Percentiles rank a stretch among this genome's conserved stretches.
Conservation (phyloP, 2,888 invertebrate species). For the Apoderus coryli region DNA sequence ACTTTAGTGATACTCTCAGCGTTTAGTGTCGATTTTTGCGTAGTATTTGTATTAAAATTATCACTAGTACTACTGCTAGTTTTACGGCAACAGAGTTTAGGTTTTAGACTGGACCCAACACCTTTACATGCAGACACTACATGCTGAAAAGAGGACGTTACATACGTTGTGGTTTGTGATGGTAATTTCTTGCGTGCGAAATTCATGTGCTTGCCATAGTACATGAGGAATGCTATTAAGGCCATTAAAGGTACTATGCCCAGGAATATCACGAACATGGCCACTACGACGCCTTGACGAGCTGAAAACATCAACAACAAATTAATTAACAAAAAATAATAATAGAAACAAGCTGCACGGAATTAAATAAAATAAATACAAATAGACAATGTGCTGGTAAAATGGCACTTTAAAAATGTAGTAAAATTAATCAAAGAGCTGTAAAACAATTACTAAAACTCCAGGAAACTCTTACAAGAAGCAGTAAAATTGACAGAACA, state of each 20-base stretch:
- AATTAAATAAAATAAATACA: too few relatives aligned
- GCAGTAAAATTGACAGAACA: too few relatives aligned
- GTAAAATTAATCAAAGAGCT: too few relatives aligned
- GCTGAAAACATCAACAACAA: conserved; percentile 50
- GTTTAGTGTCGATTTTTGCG: background rate
- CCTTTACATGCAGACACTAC: conserved; percentile 27
- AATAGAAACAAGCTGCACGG: background rate
- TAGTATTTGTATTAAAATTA: too few relatives aligned
- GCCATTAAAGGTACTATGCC: conserved; percentile 65
- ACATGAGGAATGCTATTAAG: conserved; percentile 50
- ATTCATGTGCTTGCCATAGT: conserved; percentile 58
- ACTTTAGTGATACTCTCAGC: conserved; percentile 20
- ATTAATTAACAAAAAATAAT: background rate
- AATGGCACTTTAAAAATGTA: too few relatives aligned
- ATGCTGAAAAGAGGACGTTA: conserved; percentile 31
- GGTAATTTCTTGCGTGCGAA: conserved; percentile 38
- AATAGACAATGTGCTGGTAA: too few relatives aligned
- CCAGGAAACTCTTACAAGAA: too few relatives aligned
- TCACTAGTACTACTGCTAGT: too few relatives aligned
- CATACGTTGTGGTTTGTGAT: conserved; percentile 38
- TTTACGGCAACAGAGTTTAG: too few relatives aligned
- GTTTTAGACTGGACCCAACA: conserved; percentile 20
- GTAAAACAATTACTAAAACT: too few relatives aligned
- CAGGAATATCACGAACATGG: conserved; percentile 77
- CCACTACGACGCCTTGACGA: conserved; percentile 59